Evolutionary conservation across 2,888 invertebrate species (phyloP).

Genomic region (Rapana venosa): DNA sequence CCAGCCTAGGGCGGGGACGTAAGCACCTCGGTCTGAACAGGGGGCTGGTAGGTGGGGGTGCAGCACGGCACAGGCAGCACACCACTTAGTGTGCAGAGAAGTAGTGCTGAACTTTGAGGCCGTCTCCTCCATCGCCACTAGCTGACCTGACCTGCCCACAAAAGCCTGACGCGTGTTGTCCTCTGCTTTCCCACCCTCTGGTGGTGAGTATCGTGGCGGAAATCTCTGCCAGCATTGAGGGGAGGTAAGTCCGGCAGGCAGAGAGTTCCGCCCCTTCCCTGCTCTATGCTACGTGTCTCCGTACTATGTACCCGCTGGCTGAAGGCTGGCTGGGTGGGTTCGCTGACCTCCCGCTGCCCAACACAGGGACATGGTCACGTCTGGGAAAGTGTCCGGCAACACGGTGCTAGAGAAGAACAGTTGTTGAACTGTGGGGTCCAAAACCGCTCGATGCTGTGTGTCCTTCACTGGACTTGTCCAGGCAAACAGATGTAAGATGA

Average conservation of each 20-base stretch:
- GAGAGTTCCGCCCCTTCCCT: conserved; percentile 41
- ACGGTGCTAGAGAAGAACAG: neutral
- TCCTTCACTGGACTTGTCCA: neutral
- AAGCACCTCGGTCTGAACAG: neutral
- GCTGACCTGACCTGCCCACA: no score
- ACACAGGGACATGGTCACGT: conserved; percentile 15
- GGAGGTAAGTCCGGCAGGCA: conserved; percentile 42
- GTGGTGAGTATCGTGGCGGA: conserved; percentile 41
- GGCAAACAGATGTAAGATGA: neutral
- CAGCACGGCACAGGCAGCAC: neutral
- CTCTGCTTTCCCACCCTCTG: neutral
- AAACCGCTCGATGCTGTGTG: neutral
- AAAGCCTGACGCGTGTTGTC: neutral
- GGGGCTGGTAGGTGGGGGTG: neutral
- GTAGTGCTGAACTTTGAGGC: neutral
- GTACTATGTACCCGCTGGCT: neutral
- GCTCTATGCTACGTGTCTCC: conserved; percentile 7
- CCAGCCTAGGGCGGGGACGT: conserved; percentile 1
- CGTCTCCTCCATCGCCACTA: no score
- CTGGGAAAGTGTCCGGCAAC: neutral
- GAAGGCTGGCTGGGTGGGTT: neutral
- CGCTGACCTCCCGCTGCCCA: neutral
- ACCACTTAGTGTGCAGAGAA: neutral
- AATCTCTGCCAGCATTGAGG: conserved; percentile 38
- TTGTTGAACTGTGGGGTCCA: neutral